Conservation (phyloP, 2,113 vertebrate genomes). For the Nettapus auritus region DNA sequence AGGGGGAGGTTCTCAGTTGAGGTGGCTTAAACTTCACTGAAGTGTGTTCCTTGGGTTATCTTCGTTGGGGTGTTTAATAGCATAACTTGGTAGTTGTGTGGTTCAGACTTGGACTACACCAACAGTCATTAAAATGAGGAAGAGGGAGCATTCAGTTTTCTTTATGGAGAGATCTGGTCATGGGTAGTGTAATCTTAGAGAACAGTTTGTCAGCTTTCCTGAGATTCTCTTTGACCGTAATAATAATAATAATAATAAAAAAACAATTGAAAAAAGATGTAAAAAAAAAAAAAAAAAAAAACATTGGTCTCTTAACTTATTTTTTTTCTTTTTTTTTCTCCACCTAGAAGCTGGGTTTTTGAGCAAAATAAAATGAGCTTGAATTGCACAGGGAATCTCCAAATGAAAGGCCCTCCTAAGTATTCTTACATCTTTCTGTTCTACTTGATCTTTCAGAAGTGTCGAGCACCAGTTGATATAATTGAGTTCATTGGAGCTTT, state of each 20-base stretch:
- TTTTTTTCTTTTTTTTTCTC: not conserved
- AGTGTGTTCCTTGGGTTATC: not conserved
- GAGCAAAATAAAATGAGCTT: not conserved
- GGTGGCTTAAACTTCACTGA: not conserved
- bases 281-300: not conserved
- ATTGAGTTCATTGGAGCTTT: slow-evolving; percentile 52
- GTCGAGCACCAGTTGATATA: slow-evolving; percentile 34
- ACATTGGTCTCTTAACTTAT: not conserved
- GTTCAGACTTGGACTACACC: fast-evolving
- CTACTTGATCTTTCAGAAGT: slow-evolving; percentile 10
- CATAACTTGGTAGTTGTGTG: not conserved
- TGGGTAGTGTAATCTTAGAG: not conserved
- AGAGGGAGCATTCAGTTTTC: not conserved
- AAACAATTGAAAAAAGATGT: not conserved
- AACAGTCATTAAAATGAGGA: not conserved
- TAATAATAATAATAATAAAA: not conserved
- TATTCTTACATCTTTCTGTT: not conserved
- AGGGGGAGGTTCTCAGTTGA: not conserved
- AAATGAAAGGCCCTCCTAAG: not conserved
- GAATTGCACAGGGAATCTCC: not conserved
- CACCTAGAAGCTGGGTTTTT: not conserved
- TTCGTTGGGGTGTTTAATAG: not conserved
- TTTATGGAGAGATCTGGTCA: fast-evolving
- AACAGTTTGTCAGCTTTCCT: not conserved
- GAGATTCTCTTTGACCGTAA: not conserved